phyloP scores from a whole-genome alignment of 1,140 invertebrate genomes.

The Zophobas morio region DNA sequence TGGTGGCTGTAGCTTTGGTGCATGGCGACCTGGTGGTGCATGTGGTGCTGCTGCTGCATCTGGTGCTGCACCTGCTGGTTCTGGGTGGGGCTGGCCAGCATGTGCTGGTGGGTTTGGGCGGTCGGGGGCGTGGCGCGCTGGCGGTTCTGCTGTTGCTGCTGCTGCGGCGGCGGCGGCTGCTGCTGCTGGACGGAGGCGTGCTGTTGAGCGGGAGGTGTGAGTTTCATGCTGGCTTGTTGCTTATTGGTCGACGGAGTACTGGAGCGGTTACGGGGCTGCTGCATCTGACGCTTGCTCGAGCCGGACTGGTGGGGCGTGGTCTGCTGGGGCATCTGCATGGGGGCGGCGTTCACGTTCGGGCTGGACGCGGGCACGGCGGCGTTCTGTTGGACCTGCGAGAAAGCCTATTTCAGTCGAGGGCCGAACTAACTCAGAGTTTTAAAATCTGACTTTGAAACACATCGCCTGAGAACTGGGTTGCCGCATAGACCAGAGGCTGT shows the following conservation, averaged over 20 bases:
- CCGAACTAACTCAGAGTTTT: too few species aligned
- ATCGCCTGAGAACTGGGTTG: too few species aligned
- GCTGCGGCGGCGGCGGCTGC: constrained; percentile 61
- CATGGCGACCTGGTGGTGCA: constrained; percentile 67
- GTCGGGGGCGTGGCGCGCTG: constrained; percentile 66
- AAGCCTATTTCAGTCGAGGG: too few species aligned
- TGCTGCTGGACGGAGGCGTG: constrained; percentile 58
- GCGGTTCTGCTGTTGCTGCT: constrained; percentile 60
- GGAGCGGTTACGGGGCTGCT: constrained; percentile 61
- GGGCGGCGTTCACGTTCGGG: constrained; percentile 57
- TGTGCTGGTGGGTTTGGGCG: constrained; percentile 61
- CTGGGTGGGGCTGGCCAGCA: constrained; percentile 62
- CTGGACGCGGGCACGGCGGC: constrained; percentile 62
- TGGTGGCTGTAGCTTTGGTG: constrained; percentile 67
- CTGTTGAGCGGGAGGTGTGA: constrained; percentile 60
- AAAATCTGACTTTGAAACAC: too few species aligned
- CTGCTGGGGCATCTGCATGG: constrained; percentile 60
- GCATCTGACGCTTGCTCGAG: constrained; percentile 64
- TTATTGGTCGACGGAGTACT: constrained; percentile 64
- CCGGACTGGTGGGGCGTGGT: constrained; percentile 57
- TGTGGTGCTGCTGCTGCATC: constrained; percentile 65
- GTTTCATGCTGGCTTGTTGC: constrained; percentile 62
- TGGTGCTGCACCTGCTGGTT: constrained; percentile 57
- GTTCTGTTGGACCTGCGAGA: constrained; percentile 69
- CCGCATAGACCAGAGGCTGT: too few species aligned